Percentiles rank a stretch among this genome's conserved stretches.
These are phyloP conservation scores for Proisotoma minuta DNA, from an alignment of 2,888 invertebrate genomes.

Conservation along the genomic window DNA sequence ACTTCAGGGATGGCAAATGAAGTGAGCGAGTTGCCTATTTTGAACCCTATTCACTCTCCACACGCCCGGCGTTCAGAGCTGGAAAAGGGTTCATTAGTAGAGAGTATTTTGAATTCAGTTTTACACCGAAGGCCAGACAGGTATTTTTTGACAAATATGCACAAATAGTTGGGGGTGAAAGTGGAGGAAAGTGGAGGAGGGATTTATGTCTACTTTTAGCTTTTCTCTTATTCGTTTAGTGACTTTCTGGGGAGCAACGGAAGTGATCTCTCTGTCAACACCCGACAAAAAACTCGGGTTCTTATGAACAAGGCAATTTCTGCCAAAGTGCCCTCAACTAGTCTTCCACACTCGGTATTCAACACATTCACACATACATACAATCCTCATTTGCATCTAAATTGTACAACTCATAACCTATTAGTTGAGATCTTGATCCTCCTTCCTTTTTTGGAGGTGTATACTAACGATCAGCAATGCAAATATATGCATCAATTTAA, in stretches of 20 bases:
- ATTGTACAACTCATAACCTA: too few species aligned
- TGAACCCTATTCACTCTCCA: slow-evolving; percentile 26
- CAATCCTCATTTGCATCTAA: too few species aligned
- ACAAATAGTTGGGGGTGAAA: not conserved
- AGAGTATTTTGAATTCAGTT: slow-evolving; percentile 1
- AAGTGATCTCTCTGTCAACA: slow-evolving; percentile 32
- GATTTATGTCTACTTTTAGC: not conserved
- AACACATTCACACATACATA: not conserved
- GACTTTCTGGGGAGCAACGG: slow-evolving; percentile 32
- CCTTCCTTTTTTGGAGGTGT: too few species aligned
- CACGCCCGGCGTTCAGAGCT: not conserved
- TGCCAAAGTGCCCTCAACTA: slow-evolving; percentile 24
- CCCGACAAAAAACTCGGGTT: slow-evolving; percentile 20
- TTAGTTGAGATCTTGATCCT: too few species aligned
- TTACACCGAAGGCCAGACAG: slow-evolving; percentile 10
- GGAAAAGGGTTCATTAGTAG: not conserved
- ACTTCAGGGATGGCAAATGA: not conserved
- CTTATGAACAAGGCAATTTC: slow-evolving; percentile 27
- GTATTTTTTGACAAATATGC: not conserved
- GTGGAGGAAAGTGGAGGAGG: not conserved
- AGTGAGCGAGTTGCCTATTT: slow-evolving; percentile 30
- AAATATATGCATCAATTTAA: too few species aligned
- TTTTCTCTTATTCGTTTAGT: slow-evolving; percentile 1
- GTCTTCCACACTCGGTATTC: slow-evolving; percentile 25
- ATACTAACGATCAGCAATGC: too few species aligned